Evolutionary conservation across 1,140 invertebrate genomes (phyloP), one percentile per base, ranked within the genome.

Genomic region (Aphis gossypii): DNA sequence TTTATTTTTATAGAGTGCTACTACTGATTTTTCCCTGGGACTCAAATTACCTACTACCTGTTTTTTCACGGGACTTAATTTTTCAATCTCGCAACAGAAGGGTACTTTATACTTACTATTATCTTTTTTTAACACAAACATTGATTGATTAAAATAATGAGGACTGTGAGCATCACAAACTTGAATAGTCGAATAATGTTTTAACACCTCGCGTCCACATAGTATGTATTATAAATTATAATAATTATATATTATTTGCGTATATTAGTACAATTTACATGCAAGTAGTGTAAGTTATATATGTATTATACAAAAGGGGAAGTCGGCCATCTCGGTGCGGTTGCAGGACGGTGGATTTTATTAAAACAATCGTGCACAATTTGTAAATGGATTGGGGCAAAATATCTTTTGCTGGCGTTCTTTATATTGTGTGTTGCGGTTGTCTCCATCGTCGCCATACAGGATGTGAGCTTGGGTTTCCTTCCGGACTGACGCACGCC

Each of bases 391-490:
- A 92, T 83, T 35, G 44, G 68, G 87, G 68, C 44, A 46, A 48
- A 51, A 83, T 92, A 83, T 92, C 90, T 92, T 82, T 92, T 83
- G 90, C 41, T 46, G 76, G 90, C 68, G 35, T 89, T 89, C 87
- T 89, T 89, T 89, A 89, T 56, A 89, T 38, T 54, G 48, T 89
- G 11, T 35, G 87, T 54, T 82, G 60, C 44, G 60, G 60, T 92
- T 30, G 44, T 82, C 25, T 46, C 56, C 21, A 9, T 44, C n/a
- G 48, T 20, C 68, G 41, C n/a, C 60, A 68, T 68, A 38, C 90
- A 92, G 90, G 90, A 92, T 92, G 51, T 92, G 90, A 92, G 46
- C 90, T 48, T 76, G 68, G 46, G 46, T 92, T 92, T 92, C 90
- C 90, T 92, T 92, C 90, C 90, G 90, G 90, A n/a, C 25, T 46